Conservation (phyloP, 1,140 invertebrate genomes). For the Luehdorfia chinensis region DNA sequence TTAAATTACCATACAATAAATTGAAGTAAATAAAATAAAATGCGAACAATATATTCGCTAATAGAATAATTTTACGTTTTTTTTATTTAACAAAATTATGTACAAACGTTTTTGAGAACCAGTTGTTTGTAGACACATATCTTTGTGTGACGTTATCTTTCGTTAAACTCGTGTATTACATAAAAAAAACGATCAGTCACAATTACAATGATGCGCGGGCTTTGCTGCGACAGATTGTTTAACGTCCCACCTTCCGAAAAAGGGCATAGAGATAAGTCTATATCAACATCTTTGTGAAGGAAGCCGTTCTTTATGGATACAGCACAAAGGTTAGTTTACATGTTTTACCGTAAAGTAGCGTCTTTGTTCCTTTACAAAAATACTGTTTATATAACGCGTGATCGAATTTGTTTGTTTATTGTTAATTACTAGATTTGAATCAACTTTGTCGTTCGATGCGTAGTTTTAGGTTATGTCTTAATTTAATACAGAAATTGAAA, state of each 20-base stretch:
- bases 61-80: no score
- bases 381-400: not conserved
- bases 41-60: no score
- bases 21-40: no score
- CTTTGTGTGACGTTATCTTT: no score
- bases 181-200: slow-evolving; percentile 8
- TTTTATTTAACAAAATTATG: no score
- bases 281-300: slow-evolving; percentile 9
- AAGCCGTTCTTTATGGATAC: slow-evolving; percentile 11
- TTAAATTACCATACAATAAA: slow-evolving; percentile 1
- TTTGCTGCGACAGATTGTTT: not conserved
- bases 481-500: no score
- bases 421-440: no score
- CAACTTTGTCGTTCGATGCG: no score
- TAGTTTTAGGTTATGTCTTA: no score
- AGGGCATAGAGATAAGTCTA: slow-evolving; percentile 11
- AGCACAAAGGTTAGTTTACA: slow-evolving; percentile 16
- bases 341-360: slow-evolving; percentile 15
- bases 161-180: no score
- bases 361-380: slow-evolving; percentile 11
- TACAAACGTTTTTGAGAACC: no score
- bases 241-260: slow-evolving; percentile 6
- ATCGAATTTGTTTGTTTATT: slow-evolving; percentile 3
- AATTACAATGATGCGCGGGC: not conserved
- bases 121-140: no score